Evolutionary conservation across 2,797 vertebrate genomes (phyloP), one percentile per base, ranked within the genome.

Genomic region (Falco cherrug): DNA sequence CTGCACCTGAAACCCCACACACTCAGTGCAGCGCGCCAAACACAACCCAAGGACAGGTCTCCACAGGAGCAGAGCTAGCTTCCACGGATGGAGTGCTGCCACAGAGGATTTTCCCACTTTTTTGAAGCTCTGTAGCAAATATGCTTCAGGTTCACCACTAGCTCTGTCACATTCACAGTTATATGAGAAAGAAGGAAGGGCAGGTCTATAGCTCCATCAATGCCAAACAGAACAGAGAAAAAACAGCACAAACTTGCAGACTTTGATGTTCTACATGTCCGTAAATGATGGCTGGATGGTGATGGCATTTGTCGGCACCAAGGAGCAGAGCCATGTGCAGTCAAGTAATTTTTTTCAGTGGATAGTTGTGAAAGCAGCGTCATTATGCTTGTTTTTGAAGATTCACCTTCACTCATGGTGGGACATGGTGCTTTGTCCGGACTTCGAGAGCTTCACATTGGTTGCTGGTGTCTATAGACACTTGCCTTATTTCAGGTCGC

Each of bases 1-100:
- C 14, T 33, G 2, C 5, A 7, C 5, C 3, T 77, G 57, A 37
- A 57, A 45, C 4, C 2, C 5, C 4, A 3, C 7, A 3, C 2
- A 7, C 12, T 59, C 47, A 43, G 56, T 41, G 39, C 35, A 80
- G 31, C 26, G 17, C 41, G 53, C 11, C 22, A 75, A 75, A 47
- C 31, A 63, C 17, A 50, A 21, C 10, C 11, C 22, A 45, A 41
- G 20, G 31, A 14, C 54, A 61, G 13, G 14, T 83, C 18, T 94
- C 50, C 26, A 10, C 0, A 0, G 26, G 7, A 71, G 14, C 28
- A 75, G 53, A 61, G 53, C 11, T 67, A 51, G 6, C 26, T 68
- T 60, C 37, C 33, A 26, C 12, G 24, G 9, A 10, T 51, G 35
- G 21, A 59, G 10, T 76, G 25, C 43, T 70, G 47, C 16, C 41